A percentile compares a stretch with the other conserved stretches of the same genome.
Evolutionary conservation across 2,113 vertebrate genomes (phyloP).

Genomic region (Halichoeres trimaculatus): DNA sequence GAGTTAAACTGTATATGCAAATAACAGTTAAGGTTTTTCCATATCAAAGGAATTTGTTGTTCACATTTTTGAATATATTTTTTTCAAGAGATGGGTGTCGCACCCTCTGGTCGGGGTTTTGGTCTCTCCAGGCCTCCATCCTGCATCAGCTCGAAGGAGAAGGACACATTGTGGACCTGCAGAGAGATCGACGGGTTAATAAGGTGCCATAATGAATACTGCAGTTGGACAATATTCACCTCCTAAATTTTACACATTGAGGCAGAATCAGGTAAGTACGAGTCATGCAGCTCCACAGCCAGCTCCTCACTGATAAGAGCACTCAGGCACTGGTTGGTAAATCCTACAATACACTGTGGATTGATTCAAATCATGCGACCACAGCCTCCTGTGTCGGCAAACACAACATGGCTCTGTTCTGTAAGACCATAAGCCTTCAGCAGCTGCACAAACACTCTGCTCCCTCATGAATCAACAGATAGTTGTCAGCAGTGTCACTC

Average conservation of each 20-base stretch:
- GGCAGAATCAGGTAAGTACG: not conserved
- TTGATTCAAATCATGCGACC: constrained; percentile 35
- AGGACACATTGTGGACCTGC: constrained; percentile 95
- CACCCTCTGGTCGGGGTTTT: constrained; percentile 96
- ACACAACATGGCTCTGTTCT: constrained; percentile 39
- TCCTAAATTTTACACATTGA: constrained; percentile 3
- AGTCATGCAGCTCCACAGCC: constrained; percentile 15
- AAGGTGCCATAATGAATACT: not conserved
- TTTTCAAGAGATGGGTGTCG: not conserved
- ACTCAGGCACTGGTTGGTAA: constrained; percentile 33
- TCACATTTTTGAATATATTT: not conserved
- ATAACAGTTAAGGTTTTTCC: not conserved
- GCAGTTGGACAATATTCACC: not conserved
- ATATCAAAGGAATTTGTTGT: not conserved
- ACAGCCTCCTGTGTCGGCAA: constrained; percentile 47
- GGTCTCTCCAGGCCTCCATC: constrained; percentile 96
- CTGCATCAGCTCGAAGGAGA: constrained; percentile 98
- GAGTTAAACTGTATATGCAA: too few relatives aligned
- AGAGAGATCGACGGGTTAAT: constrained; percentile 12
- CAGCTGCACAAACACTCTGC: constrained; percentile 69
- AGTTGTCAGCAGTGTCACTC: constrained; percentile 17
- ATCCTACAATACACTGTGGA: constrained; percentile 44
- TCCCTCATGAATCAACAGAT: constrained; percentile 31
- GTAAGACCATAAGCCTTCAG: constrained; percentile 51
- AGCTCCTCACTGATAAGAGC: constrained; percentile 37